Evolutionary conservation across 2,113 vertebrate species (phyloP), one percentile per base, ranked within the genome.

Genomic region (Alosa alosa): DNA sequence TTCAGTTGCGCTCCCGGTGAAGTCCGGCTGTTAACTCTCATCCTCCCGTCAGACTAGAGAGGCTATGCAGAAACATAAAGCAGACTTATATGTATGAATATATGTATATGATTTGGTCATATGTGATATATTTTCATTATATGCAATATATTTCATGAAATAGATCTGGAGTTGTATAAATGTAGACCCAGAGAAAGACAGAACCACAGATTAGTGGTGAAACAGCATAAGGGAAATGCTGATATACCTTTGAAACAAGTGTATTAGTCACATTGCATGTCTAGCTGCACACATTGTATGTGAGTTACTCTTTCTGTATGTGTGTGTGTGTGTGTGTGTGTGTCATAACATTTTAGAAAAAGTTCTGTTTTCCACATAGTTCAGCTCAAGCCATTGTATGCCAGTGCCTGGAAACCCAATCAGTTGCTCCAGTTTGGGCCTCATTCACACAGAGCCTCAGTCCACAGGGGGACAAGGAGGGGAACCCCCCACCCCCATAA

Each of bases 321-420:
- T 82, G 46, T 39, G n/a, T n/a, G 31, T 88, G 84, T 78, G 46
- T 81, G 84, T 60, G 57, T 60, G 52, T 57, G 52, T 57, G 3
- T 57, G 2, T 11, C 20, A n/a, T n/a, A 5, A 64, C 57, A 64
- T 64, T 64, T 22, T n/a, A 8, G 22, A 25, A 64, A 1, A 4
- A n/a, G 22, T n/a, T 64, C 57, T 64, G 57, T 64, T 64, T 25
- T 64, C 6, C 57, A 57, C 15, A 57, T 57, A 20, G 52, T 57
- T 57, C 17, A 57, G 52, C 52, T 3, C 17, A 17, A 57, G 52
- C 18, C 52, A 64, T 25, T n/a, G 57, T 25, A 25, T n/a, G 4
- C 22, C 22, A n/a, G 57, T 6, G 22, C 57, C 57, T 25, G 57
- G 57, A 25, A 64, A 64, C 22, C 22, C 57, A 22, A 64, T 64